A percentile compares a stretch with the other conserved stretches of the same genome.
These are phyloP conservation scores for Drosophila atripex DNA, from an alignment of 2,888 invertebrate genomes.

Conservation along the genomic window DNA sequence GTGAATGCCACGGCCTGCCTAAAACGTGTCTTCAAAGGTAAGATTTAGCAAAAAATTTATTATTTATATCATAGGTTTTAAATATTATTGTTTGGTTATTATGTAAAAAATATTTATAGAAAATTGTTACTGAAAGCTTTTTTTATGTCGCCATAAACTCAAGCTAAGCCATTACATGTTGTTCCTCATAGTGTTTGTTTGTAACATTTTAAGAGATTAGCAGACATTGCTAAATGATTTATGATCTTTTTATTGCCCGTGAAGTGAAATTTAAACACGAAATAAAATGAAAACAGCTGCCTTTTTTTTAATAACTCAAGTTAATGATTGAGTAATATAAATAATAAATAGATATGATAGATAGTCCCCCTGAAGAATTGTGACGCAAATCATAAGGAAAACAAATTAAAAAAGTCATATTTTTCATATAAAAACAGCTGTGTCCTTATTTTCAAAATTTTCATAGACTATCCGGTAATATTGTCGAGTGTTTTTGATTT, in stretches of 20 bases:
- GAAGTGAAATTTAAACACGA: background rate
- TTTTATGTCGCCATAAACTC: background rate
- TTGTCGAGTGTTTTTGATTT: conserved; percentile 2
- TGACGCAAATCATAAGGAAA: conserved; percentile 23
- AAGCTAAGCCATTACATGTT: background rate
- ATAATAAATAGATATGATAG: background rate
- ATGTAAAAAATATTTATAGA: background rate
- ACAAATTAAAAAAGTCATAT: background rate
- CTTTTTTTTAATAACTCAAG: background rate
- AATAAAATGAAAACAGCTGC: background rate
- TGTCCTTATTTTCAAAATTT: conserved; percentile 22
- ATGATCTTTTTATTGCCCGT: conserved; percentile 15
- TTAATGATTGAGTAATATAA: background rate
- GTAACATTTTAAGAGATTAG: background rate
- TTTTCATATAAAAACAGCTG: conserved; percentile 20
- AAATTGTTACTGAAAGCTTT: background rate
- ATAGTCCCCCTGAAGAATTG: background rate
- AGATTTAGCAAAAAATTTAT: conserved; percentile 36
- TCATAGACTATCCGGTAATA: conserved; percentile 9
- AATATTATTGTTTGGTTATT: background rate
- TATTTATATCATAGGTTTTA: background rate
- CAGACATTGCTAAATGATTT: conserved; percentile 14
- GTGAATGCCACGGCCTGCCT: conserved; percentile 82
- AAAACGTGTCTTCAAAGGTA: conserved; percentile 79
- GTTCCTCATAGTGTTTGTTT: background rate